Evolutionary conservation across 2,113 vertebrate species (phyloP).

Genomic region (Falcunculus frontatus): DNA sequence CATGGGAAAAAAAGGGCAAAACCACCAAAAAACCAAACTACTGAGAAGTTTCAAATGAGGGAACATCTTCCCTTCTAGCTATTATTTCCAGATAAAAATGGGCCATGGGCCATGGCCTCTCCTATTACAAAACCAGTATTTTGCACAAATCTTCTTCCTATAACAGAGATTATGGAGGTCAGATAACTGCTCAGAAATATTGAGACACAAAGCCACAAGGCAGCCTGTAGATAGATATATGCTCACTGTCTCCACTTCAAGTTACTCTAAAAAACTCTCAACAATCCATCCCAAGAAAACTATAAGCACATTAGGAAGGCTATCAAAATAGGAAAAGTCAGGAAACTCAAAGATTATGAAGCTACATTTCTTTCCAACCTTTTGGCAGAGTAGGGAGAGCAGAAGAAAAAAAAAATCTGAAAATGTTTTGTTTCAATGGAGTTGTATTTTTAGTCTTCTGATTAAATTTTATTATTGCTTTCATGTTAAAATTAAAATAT

Average conservation of each 20-base stretch:
- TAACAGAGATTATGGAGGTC: not conserved
- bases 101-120: not conserved
- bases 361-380: not conserved
- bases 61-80: not conserved
- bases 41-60: not conserved
- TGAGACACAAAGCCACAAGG: not conserved
- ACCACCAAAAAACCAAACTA: not conserved
- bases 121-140: not conserved
- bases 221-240: not conserved
- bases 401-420: not conserved
- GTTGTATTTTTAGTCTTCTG: not conserved
- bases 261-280: not conserved
- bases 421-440: not conserved
- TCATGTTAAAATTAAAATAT: not conserved
- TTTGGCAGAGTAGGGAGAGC: not conserved
- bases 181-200: not conserved
- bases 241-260: not conserved
- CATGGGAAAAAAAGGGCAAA: not conserved
- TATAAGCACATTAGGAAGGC: not conserved
- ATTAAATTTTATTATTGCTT: not conserved
- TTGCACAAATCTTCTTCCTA: not conserved
- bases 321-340: not conserved
- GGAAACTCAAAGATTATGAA: not conserved
- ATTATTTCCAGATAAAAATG: not conserved
- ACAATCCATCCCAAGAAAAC: not conserved